Evolutionary conservation across 2,113 vertebrate species (phyloP).

Genomic region (Passer domesticus): DNA sequence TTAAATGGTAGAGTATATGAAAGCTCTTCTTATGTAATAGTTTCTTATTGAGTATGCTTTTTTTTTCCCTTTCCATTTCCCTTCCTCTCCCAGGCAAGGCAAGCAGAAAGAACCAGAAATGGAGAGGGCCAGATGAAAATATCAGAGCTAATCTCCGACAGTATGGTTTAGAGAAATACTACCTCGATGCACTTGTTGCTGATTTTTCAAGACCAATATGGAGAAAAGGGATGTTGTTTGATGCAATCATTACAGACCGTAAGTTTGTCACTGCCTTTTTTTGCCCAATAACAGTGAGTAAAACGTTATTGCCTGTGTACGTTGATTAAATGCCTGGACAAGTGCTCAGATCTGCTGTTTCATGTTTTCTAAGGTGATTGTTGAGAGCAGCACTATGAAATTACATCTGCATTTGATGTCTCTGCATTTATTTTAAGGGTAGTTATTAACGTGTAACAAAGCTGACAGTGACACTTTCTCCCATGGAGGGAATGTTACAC

Average conservation of each 20-base stretch:
- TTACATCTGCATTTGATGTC: not conserved
- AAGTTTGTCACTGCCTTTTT: slow-evolving; percentile 57
- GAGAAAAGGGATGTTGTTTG: slow-evolving; percentile 85
- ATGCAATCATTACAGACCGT: slow-evolving; percentile 96
- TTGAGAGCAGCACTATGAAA: not conserved
- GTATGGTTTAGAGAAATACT: slow-evolving; percentile 88
- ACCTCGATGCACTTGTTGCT: slow-evolving; percentile 90
- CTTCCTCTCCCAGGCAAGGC: slow-evolving; percentile 82
- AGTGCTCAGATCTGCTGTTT: not conserved
- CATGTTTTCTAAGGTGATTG: rapidly evolving
- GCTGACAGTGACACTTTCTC: not conserved
- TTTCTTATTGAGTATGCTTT: not conserved
- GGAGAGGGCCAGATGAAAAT: slow-evolving; percentile 98
- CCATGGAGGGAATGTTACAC: not conserved
- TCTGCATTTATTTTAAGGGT: not conserved
- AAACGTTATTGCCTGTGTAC: not conserved
- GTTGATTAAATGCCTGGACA: not conserved
- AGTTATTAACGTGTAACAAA: not conserved
- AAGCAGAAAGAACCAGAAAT: slow-evolving; percentile 94
- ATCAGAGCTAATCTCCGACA: slow-evolving; percentile 95
- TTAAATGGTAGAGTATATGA: not conserved
- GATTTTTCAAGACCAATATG: slow-evolving; percentile 91
- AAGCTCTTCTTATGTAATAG: not conserved
- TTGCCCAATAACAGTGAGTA: not conserved
- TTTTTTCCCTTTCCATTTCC: not conserved